Conservation (phyloP, 2,113 vertebrate species). For the Cepphus grylle region DNA sequence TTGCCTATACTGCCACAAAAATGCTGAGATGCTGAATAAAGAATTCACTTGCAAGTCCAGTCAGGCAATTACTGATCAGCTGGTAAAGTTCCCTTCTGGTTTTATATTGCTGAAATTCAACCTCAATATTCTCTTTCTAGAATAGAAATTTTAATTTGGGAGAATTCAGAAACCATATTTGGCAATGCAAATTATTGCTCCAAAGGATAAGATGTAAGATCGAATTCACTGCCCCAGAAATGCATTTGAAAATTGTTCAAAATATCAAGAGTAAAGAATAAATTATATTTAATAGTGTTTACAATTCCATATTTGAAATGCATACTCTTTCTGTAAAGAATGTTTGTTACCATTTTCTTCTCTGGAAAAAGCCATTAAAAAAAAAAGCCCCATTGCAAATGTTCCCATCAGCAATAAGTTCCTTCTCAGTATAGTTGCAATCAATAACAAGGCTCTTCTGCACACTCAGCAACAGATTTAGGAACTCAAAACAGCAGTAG, state of each 20-base stretch:
- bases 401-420: background rate
- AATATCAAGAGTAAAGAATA: slow-evolving; percentile 12
- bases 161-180: slow-evolving; percentile 56
- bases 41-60: background rate
- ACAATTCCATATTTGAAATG: background rate
- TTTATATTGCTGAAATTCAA: slow-evolving; percentile 42
- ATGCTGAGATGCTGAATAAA: slow-evolving; percentile 32
- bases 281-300: background rate
- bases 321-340: background rate
- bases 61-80: background rate
- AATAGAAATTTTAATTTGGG: slow-evolving; percentile 38
- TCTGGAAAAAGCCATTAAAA: background rate
- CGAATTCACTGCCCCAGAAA: slow-evolving; percentile 34
- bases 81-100: slow-evolving; percentile 17
- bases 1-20: slow-evolving; percentile 11
- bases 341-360: background rate
- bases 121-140: slow-evolving; percentile 8
- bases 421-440: background rate
- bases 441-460: background rate
- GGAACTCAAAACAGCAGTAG: slow-evolving; percentile 19
- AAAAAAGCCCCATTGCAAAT: background rate
- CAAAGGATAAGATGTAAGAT: slow-evolving; percentile 31
- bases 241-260: background rate
- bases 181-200: slow-evolving; percentile 23
- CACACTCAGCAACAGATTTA: slow-evolving; percentile 9